Base-by-base conservation (phyloP, 2,888 invertebrate genomes). In the Platycheirus albimanus region DNA sequence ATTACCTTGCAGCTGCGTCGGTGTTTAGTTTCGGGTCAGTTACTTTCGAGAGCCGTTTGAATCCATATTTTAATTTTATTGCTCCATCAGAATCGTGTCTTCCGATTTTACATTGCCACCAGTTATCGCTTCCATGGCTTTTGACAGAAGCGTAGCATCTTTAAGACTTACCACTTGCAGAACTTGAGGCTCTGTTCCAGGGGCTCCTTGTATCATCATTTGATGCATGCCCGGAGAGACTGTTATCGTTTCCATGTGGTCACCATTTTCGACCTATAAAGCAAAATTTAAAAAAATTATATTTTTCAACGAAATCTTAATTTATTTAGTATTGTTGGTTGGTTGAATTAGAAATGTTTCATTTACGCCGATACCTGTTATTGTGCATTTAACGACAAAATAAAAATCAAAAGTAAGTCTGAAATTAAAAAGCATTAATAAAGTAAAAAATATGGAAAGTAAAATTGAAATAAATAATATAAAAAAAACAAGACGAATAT, bases 131-230 rank as follows among this genome's bases (percentile, higher is more conserved):
- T 93, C 95, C 95, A 96, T 95, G 69, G 95, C 95, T 91, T 96
- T 96, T 87, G 95, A 94, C 86, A 96, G 93, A 80, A 94, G 94
- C 80, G 95, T 95, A 85, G 96, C 96, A 91, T 97, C 96, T 91
- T 96, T 96, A 85, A 96, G 92, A 76, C 95, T 96, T 88, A 97
- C 93, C 87, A 97, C 96, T 91, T 96, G 96, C 88, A 96, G 92
- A 83, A 94, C 90, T 91, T 96, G 96, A 47, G 95, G 94, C 88
- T 95, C 95, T 49, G 94, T 94, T 54, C 93, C 93, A 43, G 94
- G 92, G 51, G 93, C 92, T 86, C 94, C 93, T 90, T 95, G 94
- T 90, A 96, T 95, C 93, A 96, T 95, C 93, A 96, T 96, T 89
- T 96, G 96, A 90, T 95, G 95, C 89, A 95, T 94, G 81, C 96